Percentiles rank a stretch among this genome's conserved stretches.
Conservation (phyloP, 2,113 vertebrate species). For the Silurus glanis region DNA sequence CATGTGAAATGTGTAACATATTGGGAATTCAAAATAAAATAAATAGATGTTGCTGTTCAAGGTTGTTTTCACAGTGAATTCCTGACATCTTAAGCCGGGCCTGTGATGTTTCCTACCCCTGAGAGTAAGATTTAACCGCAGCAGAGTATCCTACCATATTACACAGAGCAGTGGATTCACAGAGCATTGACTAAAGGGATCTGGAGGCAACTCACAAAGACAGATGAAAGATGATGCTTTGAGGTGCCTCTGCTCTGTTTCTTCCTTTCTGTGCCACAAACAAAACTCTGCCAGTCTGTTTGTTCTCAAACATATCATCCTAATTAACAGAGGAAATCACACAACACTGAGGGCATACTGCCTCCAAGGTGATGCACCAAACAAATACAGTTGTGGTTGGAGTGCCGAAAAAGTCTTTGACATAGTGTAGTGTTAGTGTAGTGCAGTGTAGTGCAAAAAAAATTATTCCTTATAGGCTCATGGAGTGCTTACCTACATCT, state of each 20-base stretch:
- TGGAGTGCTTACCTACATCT: not conserved
- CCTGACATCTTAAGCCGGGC: not conserved
- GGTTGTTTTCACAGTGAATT: slow-evolving; percentile 12
- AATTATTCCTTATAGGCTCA: not conserved
- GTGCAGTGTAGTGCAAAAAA: not conserved
- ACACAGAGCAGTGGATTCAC: slow-evolving; percentile 12
- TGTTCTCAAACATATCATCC: slow-evolving; percentile 30
- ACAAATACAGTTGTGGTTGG: slow-evolving; percentile 29
- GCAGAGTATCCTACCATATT: slow-evolving; percentile 20
- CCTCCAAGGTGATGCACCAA: slow-evolving; percentile 40
- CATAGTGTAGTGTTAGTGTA: slow-evolving; percentile 1
- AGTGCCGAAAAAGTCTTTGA: not conserved
- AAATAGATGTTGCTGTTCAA: not conserved
- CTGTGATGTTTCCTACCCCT: not conserved
- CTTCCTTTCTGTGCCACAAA: slow-evolving; percentile 34
- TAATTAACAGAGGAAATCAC: slow-evolving; percentile 43
- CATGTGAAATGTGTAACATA: not conserved
- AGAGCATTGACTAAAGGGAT: slow-evolving; percentile 24
- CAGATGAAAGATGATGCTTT: slow-evolving; percentile 49
- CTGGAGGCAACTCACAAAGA: slow-evolving; percentile 41
- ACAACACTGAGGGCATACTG: slow-evolving; percentile 22
- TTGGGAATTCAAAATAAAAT: slow-evolving; percentile 13
- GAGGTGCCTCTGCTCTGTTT: slow-evolving; percentile 27
- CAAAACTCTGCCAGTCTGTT: slow-evolving; percentile 34
- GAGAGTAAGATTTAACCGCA: not conserved